Conservation (phyloP, 2,888 invertebrate species). For the Pantelozetes paolii region DNA sequence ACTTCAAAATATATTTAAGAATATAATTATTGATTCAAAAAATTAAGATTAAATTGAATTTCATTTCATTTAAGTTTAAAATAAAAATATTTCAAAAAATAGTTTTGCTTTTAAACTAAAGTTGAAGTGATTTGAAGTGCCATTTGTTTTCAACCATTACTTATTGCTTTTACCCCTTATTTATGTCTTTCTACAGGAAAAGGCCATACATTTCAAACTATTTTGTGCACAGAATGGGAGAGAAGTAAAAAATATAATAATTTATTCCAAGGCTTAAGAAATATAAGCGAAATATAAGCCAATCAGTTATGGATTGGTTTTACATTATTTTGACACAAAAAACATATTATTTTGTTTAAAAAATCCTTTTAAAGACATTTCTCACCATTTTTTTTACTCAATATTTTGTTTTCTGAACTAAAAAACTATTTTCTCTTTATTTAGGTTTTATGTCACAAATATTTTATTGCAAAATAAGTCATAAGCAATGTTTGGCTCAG, state of each 20-base stretch:
- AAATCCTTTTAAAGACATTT: background rate
- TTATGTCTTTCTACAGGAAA: background rate
- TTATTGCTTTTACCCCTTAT: background rate
- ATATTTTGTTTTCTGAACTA: background rate
- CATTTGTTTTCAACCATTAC: background rate
- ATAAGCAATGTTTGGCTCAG: background rate
- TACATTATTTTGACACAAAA: slow-evolving; percentile 19
- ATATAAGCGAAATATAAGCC: background rate
- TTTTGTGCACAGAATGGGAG: background rate
- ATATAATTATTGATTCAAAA: too few species aligned
- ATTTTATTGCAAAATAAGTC: slow-evolving; percentile 14
- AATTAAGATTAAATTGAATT: too few species aligned
- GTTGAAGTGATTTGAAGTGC: background rate
- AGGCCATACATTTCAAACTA: background rate
- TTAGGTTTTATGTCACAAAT: background rate
- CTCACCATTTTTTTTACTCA: background rate
- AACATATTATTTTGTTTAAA: background rate
- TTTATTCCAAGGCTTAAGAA: slow-evolving; percentile 5
- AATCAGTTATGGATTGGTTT: background rate
- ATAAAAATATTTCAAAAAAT: too few species aligned
- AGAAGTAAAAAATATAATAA: background rate
- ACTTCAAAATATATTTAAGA: too few species aligned
- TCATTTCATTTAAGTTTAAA: too few species aligned
- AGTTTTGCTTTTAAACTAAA: too few species aligned
- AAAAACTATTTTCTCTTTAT: slow-evolving; percentile 7